Percentiles rank a stretch among this genome's conserved stretches.
Conservation (phyloP, 2,797 vertebrate genomes). For the Tympanoctomys barrerae region DNA sequence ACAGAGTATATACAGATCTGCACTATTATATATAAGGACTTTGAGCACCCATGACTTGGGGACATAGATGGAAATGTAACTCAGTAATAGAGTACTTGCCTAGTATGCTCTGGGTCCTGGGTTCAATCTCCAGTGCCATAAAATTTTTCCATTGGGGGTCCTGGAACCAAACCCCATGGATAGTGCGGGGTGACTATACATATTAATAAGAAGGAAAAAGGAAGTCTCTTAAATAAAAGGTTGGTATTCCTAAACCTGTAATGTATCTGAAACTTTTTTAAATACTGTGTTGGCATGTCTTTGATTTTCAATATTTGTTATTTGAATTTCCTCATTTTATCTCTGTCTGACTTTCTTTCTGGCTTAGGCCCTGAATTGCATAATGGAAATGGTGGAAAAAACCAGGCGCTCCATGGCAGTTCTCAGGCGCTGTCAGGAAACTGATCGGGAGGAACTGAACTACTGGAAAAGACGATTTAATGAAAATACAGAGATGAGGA, state of each 20-base stretch:
- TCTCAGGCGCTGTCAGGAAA: slow-evolving; percentile 97
- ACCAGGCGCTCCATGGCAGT: slow-evolving; percentile 97
- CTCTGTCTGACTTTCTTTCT: background rate
- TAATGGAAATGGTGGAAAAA: slow-evolving; percentile 99
- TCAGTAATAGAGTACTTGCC: too few species aligned
- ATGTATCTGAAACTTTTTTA: background rate
- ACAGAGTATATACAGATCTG: background rate
- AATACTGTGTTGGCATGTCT: background rate
- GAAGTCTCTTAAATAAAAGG: slow-evolving; percentile 37
- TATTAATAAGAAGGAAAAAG: slow-evolving; percentile 1
- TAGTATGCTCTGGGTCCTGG: too few species aligned
- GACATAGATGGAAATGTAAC: too few species aligned
- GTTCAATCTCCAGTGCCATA: too few species aligned
- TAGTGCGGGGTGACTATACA: background rate
- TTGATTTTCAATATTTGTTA: slow-evolving; percentile 34
- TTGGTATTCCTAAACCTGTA: slow-evolving; percentile 34
- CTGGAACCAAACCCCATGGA: background rate
- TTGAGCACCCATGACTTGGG: background rate
- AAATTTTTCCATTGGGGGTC: background rate
- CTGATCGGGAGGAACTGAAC: slow-evolving; percentile 97
- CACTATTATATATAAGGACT: background rate
- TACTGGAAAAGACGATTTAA: slow-evolving; percentile 96
- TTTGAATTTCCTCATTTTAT: slow-evolving; percentile 34
- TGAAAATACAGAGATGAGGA: slow-evolving; percentile 95
- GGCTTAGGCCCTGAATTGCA: slow-evolving; percentile 96